Evolutionary conservation across 2,888 invertebrate species (phyloP).

Genomic region (Cosmia pyralina): DNA sequence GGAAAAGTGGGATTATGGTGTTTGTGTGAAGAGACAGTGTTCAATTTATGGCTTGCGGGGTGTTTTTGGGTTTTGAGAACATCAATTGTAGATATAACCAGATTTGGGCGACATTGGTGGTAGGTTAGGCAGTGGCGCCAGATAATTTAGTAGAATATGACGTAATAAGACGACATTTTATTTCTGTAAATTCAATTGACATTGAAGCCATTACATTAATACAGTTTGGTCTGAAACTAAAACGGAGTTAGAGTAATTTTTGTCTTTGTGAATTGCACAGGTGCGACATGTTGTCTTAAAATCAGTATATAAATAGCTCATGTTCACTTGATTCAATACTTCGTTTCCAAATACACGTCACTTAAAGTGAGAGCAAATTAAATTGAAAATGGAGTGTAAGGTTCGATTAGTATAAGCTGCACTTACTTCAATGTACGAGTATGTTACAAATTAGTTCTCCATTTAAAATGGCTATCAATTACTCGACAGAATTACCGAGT

Average conservation of each 20-base stretch:
- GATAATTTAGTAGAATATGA: neutral
- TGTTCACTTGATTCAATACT: constrained; percentile 4
- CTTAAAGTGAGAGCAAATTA: constrained; percentile 6
- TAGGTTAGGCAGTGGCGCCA: neutral
- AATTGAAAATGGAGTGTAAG: constrained; percentile 17
- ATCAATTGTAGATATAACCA: constrained; percentile 15
- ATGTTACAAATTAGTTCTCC: constrained; percentile 24
- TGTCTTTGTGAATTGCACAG: constrained; percentile 8
- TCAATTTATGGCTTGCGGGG: constrained; percentile 11
- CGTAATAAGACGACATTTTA: neutral
- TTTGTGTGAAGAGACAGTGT: constrained; percentile 36
- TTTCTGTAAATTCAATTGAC: constrained; percentile 25
- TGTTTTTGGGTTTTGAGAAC: constrained; percentile 11
- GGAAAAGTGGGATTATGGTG: constrained; percentile 42
- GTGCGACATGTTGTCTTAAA: neutral
- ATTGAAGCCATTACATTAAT: constrained; percentile 33
- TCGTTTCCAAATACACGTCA: neutral
- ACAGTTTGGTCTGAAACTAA: constrained; percentile 20
- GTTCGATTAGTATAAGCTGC: constrained; percentile 11
- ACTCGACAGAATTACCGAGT: constrained; percentile 8
- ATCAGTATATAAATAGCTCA: constrained; percentile 2
- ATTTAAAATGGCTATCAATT: constrained; percentile 29
- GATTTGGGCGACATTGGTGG: neutral
- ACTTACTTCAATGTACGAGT: constrained; percentile 7
- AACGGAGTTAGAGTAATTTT: neutral